These are phyloP conservation scores for Myotis daubentonii DNA, from an alignment of 2,797 vertebrate species.

Conservation along the genomic window DNA sequence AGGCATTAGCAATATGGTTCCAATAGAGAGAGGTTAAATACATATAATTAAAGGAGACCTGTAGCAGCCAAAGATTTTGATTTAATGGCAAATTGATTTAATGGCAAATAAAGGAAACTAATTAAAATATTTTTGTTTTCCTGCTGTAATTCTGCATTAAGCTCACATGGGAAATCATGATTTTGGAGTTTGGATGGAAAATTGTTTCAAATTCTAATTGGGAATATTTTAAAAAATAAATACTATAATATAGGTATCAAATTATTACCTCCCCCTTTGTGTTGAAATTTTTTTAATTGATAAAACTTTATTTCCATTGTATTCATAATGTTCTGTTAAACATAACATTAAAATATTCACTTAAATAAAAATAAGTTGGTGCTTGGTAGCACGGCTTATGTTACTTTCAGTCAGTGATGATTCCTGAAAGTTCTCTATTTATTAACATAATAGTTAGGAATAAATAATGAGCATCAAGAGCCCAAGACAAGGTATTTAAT, in stretches of 20 bases:
- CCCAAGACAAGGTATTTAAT: neutral
- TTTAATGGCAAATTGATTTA: slow-evolving; percentile 92
- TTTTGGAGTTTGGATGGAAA: slow-evolving; percentile 87
- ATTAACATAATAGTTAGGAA: neutral
- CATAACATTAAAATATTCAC: slow-evolving; percentile 98
- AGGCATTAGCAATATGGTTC: slow-evolving; percentile 85
- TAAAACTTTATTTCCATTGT: slow-evolving; percentile 93
- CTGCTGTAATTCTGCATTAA: slow-evolving; percentile 86
- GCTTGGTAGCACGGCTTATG: neutral
- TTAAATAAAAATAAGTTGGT: slow-evolving; percentile 85
- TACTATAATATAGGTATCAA: slow-evolving; percentile 90
- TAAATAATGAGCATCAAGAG: neutral
- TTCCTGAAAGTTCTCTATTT: slow-evolving; percentile 36
- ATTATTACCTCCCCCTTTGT: slow-evolving; percentile 86
- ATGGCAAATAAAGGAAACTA: slow-evolving; percentile 90
- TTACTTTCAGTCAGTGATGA: neutral
- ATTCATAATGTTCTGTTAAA: slow-evolving; percentile 94
- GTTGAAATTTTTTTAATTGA: slow-evolving; percentile 87
- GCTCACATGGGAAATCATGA: slow-evolving; percentile 86
- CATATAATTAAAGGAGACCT: slow-evolving; percentile 89
- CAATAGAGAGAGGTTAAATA: slow-evolving; percentile 83
- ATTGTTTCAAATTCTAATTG: slow-evolving; percentile 86
- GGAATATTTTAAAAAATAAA: slow-evolving; percentile 91
- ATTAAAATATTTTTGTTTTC: slow-evolving; percentile 83
- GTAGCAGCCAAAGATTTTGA: slow-evolving; percentile 91